Base-by-base conservation (phyloP, 2,888 invertebrate species). In the Aphelenchoides bicaudatus region DNA sequence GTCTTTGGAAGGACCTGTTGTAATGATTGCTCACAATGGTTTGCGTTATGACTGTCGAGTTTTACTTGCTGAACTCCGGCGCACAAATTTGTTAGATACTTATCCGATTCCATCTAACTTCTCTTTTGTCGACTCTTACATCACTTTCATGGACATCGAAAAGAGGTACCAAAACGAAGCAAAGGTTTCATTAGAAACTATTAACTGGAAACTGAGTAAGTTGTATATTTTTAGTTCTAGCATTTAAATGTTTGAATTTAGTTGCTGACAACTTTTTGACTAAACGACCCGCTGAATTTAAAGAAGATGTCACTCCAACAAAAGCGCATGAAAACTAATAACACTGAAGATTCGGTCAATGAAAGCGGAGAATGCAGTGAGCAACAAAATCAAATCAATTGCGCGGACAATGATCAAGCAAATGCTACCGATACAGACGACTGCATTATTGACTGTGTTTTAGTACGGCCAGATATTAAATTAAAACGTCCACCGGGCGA, bases 11-110 rank as follows among this genome's bases (percentile, higher is more conserved):
- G 70, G 68, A 52, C 74, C 74, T 2, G 66, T 60, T 6, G 56
- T 51, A 39, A 34, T 67, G 19, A 53, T 67, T 16, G 63, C 67
- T 13, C 59, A 66, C 46, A 68, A 68, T 39, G 67, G 63, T 16
- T 13, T 58, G 19, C 29, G 58, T 5, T 75, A 71, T 51, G 75
- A 75, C 46, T 64, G 67, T 37, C 65, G 74, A 0, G 57, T 75
- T n/a, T 58, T 75, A 8, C 65, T 68, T 48, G 66, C 63, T 1
- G 74, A 75, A 48, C 29, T 75, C 31, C 28, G 53, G n/a, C 50
- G 70, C n/a, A 54, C 63, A 31, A 43, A 55, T 6, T 19, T 71
- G 27, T 31, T 65, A 3, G 55, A 63, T 23, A 30, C 37, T 0
- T 37, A 53, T 23, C 49, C 47, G 0, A 8, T 67, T n/a, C 65